Base-by-base conservation (phyloP, 2,113 vertebrate genomes). In the Neolamprologus caudopunctatus region DNA sequence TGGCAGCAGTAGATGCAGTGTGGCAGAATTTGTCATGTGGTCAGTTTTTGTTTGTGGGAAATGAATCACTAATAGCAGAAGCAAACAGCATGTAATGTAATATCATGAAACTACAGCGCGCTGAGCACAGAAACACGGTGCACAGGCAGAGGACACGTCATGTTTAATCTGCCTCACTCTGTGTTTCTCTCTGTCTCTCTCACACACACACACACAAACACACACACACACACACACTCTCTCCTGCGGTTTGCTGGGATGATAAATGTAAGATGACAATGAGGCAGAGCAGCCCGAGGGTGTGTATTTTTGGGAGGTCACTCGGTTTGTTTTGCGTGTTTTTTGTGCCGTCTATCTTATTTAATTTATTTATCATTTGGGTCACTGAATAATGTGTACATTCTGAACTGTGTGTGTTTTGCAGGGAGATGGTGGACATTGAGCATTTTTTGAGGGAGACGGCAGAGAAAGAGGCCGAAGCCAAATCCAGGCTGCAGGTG, bases 391-490 rank as follows among this genome's bases (percentile, higher is more conserved):
- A 73, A 47, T 28, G 9, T 28, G 71, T 47, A 47, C 9, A 11
- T 13, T 68, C 12, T 86, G 24, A 11, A 47, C 16, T 68, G 51
- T 73, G 50, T 83, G 71, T 87, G 61, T 91, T 10, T 71, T 89
- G 12, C 96, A 99, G 98, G 95, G 98, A 99, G 91, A 97, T 98
- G 95, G 94, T 96, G 71, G 97, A 98, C 92, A 96, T 99, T 1
- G 98, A 98, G 90, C 94, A 96, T 88, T 99, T 98, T 93, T 96
- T 99, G 93, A 97, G 97, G 88, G 97, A 97, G 88, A 99, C 97
- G 0, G 98, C 98, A 0, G 95, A 97, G 1, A 97, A 97, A 0
- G 98, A 99, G 92, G 97, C 97, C 14, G 97, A 97, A 0, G 98
- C 98, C 84, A 99, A 99, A 91, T 95, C 97, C 68, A 96, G 97